Percentiles rank a stretch among this genome's conserved stretches.
Evolutionary conservation across 2,888 invertebrate species (phyloP).

Genomic region (Seira ritae): DNA sequence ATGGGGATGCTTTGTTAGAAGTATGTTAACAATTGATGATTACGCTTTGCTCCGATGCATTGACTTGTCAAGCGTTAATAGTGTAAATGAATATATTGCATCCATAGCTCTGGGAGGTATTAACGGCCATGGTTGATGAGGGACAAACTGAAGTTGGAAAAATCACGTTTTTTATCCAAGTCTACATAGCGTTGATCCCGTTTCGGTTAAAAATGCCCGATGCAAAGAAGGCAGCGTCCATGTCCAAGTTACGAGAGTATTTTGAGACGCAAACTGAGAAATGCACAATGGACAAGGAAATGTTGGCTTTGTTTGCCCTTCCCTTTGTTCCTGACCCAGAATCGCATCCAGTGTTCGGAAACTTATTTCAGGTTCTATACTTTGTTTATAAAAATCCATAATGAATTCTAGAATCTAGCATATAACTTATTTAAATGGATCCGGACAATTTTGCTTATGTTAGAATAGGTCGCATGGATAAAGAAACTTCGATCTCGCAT

Average conservation of each 20-base stretch:
- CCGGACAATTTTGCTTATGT: not conserved
- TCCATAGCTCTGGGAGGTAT: slow-evolving; percentile 55
- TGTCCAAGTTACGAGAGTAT: slow-evolving; percentile 64
- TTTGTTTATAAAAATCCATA: not conserved
- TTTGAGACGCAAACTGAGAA: slow-evolving; percentile 68
- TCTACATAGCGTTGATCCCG: slow-evolving; percentile 70
- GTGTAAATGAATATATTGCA: slow-evolving; percentile 1
- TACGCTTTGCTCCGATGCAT: no score
- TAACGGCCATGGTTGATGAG: slow-evolving; percentile 41
- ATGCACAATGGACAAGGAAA: slow-evolving; percentile 68
- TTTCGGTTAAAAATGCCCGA: slow-evolving; percentile 61
- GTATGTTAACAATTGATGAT: slow-evolving; percentile 47
- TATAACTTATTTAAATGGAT: not conserved
- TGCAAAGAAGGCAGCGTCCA: slow-evolving; percentile 50
- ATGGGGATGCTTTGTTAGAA: slow-evolving; percentile 63
- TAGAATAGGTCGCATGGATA: slow-evolving; percentile 56
- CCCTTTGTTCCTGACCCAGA: slow-evolving; percentile 71
- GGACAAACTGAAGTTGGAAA: slow-evolving; percentile 50
- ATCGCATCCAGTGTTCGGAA: slow-evolving; percentile 68
- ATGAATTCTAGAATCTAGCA: no score
- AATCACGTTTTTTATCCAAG: slow-evolving; percentile 66
- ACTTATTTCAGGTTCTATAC: slow-evolving; percentile 56
- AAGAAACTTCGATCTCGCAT: slow-evolving; percentile 52
- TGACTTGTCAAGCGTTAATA: no score
- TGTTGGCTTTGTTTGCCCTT: slow-evolving; percentile 70